Base-by-base conservation (phyloP, 2,113 vertebrate genomes). In the Paedocypris sp. region DNA sequence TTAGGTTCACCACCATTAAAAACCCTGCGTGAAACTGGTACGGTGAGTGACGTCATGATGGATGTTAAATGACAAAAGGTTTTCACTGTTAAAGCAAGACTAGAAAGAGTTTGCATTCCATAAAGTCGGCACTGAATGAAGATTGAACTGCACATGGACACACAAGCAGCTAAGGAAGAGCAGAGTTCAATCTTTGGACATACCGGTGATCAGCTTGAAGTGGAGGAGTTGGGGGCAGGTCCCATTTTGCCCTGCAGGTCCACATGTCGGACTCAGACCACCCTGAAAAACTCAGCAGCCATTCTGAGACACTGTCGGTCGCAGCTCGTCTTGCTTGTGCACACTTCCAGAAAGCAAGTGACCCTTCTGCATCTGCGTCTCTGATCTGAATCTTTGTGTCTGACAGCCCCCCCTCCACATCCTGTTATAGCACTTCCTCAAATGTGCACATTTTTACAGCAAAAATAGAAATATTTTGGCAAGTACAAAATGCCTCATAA, bases 341-440 rank as follows among this genome's bases (percentile, higher is more conserved):
- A 52, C 7, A 19, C 16, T 10, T 15, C 38, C 19, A 42, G 38
- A 57, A 16, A 42, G 18, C 25, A 42, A 58, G 25, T 58, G 58
- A 62, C 49, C 53, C 22, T 48, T 5, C 43, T 22, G 41, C 19
- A 2, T 4, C 12, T 13, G 53, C 25, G 20, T 28, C 35, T 38
- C 22, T 60, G 18, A 23, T 43, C 31, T 22, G 26, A 20, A 48
- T 12, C 41, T 53, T 43, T 47, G 38, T 52, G 60, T 41, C 46
- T n/a, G n/a, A n/a, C n/a, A 50, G 35, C 42, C 32, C 53, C 47
- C 58, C 67, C 46, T 20, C n/a, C n/a, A 39, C 57, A 70, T 68
- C 68, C 68, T 70, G 64, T 71, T 70, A 64, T 48, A 50, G 13
- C 31, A 74, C 68, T 74, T 74, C 72, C 68, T 70, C 43, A 12